Evolutionary conservation across 2,113 vertebrate species (phyloP).

Genomic region (Monopterus albus): DNA sequence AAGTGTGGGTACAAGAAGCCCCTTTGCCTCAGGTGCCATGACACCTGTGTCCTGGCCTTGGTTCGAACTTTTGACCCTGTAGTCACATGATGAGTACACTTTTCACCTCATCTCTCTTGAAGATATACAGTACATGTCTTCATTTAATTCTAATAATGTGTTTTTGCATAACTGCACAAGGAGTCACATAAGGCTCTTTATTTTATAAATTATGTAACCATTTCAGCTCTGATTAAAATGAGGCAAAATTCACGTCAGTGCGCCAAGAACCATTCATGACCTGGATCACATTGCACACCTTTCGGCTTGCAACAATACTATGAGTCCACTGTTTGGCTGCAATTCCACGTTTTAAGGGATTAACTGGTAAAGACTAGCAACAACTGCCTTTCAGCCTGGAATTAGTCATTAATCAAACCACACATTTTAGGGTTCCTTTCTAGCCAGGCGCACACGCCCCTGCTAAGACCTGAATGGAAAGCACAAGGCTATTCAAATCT

Average conservation of each 20-base stretch:
- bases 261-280: constrained; percentile 33
- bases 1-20: not conserved
- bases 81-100: constrained; percentile 17
- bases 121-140: not conserved
- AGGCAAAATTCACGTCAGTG: not conserved
- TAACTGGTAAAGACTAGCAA: constrained; percentile 81
- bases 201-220: not conserved
- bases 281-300: constrained; percentile 60
- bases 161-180: not conserved
- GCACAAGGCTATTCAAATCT: constrained; percentile 74
- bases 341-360: constrained; percentile 78
- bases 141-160: not conserved
- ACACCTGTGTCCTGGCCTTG: constrained; percentile 45
- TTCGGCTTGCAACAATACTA: constrained; percentile 60
- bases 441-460: constrained; percentile 64
- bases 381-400: constrained; percentile 81
- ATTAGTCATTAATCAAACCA: constrained; percentile 80
- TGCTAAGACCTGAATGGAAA: constrained; percentile 71
- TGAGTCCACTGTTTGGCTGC: constrained; percentile 71
- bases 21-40: constrained; percentile 38
- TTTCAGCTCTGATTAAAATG: constrained; percentile 18
- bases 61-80: constrained; percentile 55
- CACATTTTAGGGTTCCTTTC: constrained; percentile 65
- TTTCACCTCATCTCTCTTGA: constrained; percentile 23
- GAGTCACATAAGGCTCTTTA: not conserved